These are phyloP conservation scores for Dinomys branickii DNA, from an alignment of 2,113 vertebrate species.

Conservation along the genomic window DNA sequence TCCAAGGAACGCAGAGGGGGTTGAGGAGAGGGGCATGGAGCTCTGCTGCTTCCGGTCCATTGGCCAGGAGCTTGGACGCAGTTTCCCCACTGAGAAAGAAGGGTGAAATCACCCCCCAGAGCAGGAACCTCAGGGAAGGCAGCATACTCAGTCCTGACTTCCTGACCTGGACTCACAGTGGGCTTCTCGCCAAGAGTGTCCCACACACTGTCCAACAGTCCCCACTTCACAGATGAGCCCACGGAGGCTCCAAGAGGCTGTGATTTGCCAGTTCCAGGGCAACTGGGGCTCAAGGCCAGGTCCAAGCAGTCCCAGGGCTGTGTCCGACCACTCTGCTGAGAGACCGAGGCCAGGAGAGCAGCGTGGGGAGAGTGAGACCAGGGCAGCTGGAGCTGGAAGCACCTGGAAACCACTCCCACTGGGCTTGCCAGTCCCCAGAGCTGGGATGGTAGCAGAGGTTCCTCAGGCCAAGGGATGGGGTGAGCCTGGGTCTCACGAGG, in stretches of 20 bases:
- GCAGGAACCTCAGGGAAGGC: background rate
- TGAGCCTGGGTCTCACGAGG: fast-evolving
- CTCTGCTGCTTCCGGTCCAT: background rate
- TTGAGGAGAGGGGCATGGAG: fast-evolving
- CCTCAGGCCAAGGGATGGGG: background rate
- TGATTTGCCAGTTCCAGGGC: background rate
- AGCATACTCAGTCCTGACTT: fast-evolving
- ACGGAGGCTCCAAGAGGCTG: background rate
- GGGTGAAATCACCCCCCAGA: background rate
- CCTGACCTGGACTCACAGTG: background rate
- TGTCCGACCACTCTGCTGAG: background rate
- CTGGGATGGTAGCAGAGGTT: background rate
- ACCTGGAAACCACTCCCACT: background rate
- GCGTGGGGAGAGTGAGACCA: background rate
- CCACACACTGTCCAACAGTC: fast-evolving
- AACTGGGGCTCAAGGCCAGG: background rate
- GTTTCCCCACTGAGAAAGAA: background rate
- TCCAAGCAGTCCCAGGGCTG: background rate
- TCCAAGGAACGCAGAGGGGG: background rate
- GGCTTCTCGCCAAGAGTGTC: fast-evolving
- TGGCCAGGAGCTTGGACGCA: background rate
- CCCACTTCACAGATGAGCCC: background rate
- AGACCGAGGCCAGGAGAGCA: background rate
- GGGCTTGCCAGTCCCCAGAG: background rate
- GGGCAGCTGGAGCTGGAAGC: background rate